A percentile compares a stretch with the other conserved stretches of the same genome.
These are phyloP conservation scores for Odontamblyopus rebecca DNA, from an alignment of 2,797 vertebrate genomes.

Conservation along the genomic window DNA sequence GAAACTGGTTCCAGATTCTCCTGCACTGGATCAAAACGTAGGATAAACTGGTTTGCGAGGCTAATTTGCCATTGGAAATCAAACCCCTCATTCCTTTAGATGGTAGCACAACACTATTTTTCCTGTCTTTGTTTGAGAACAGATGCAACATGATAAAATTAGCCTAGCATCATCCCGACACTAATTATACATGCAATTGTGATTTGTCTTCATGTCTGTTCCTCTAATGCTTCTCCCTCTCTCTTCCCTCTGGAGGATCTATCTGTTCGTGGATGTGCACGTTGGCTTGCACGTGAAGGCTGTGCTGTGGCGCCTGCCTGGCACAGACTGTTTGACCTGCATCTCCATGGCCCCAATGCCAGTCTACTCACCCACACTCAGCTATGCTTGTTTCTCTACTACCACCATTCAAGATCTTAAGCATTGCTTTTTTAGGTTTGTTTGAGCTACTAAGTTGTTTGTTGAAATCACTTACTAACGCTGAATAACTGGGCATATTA, in stretches of 20 bases:
- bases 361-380: slow-evolving; percentile 20
- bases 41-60: not conserved
- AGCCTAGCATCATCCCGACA: not conserved
- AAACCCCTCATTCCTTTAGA: not conserved
- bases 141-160: not conserved
- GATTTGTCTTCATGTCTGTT: not conserved
- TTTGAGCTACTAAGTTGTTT: too few relatives aligned
- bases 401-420: not conserved
- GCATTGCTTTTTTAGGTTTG: too few relatives aligned
- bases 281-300: slow-evolving; percentile 65
- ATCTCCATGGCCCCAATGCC: slow-evolving; percentile 47
- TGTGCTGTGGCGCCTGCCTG: not conserved
- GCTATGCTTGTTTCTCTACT: slow-evolving; percentile 6
- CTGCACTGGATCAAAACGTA: not conserved
- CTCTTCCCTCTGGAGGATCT: slow-evolving; percentile 33
- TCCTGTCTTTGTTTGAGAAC: not conserved
- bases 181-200: not conserved
- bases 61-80: not conserved
- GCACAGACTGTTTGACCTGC: slow-evolving; percentile 33
- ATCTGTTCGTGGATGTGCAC: slow-evolving; percentile 44
- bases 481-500: too few relatives aligned
- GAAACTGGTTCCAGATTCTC: not conserved
- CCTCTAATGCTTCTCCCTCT: not conserved
- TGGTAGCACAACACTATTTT: not conserved
- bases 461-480: too few relatives aligned